Evolutionary conservation across 1,140 invertebrate genomes (phyloP).

Genomic region (Micrasema longulum): DNA sequence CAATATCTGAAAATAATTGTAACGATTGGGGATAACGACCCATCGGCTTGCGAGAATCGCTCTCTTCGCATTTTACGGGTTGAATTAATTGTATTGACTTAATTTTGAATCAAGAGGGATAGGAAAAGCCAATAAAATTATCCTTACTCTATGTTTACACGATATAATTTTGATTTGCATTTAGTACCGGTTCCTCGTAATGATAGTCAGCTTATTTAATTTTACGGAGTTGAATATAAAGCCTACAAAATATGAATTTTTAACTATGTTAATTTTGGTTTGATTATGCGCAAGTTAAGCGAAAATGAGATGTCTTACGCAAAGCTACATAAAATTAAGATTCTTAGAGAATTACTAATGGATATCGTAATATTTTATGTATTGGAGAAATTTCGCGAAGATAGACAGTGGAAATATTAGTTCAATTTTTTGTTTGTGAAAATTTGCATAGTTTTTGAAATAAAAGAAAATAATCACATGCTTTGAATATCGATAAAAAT

Average conservation of each 20-base stretch:
- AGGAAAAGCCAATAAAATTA: slow-evolving; percentile 25
- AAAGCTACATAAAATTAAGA: no score
- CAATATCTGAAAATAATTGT: slow-evolving; percentile 22
- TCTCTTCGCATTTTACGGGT: slow-evolving; percentile 9
- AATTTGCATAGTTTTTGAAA: no score
- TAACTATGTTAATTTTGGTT: slow-evolving; percentile 3
- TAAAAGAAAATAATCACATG: no score
- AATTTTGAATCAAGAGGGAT: slow-evolving; percentile 9
- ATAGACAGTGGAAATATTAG: no score
- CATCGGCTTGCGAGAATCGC: no score
- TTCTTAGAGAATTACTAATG: no score
- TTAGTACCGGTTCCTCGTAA: neutral
- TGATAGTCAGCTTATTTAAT: slow-evolving; percentile 8
- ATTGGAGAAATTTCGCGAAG: no score
- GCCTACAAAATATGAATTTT: neutral
- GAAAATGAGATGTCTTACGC: no score
- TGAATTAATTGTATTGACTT: slow-evolving; percentile 34
- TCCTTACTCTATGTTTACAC: slow-evolving; percentile 11
- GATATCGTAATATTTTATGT: no score
- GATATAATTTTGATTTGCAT: slow-evolving; percentile 13
- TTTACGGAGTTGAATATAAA: neutral
- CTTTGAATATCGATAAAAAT: no score
- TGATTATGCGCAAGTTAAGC: neutral
- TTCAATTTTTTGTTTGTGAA: no score
- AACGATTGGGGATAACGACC: neutral